Percentiles rank a stretch among this genome's conserved stretches.
Evolutionary conservation across 2,797 vertebrate species (phyloP).

Genomic region (Zalophus californianus): DNA sequence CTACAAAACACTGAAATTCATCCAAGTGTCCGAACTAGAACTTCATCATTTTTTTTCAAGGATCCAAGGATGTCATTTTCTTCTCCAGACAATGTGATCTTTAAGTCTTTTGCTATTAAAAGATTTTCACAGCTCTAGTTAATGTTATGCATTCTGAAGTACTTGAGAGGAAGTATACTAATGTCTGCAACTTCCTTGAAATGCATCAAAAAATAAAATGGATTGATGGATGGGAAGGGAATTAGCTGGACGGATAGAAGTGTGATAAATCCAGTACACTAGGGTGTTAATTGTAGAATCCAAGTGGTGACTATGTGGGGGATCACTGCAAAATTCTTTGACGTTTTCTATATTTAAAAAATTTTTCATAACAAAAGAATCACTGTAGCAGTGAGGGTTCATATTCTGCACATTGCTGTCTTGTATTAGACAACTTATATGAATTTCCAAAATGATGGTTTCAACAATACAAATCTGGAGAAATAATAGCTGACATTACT

Average conservation of each 20-base stretch:
- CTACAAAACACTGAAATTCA: constrained; percentile 94
- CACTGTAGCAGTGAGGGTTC: constrained; percentile 88
- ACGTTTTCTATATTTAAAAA: background rate
- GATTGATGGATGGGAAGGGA: background rate
- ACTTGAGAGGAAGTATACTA: background rate
- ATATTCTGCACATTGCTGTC: constrained; percentile 87
- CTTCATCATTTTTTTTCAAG: constrained; percentile 93
- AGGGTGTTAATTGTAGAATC: background rate
- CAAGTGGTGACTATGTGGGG: background rate
- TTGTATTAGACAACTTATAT: constrained; percentile 87
- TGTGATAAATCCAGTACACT: background rate
- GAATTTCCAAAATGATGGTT: constrained; percentile 87
- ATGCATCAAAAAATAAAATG: background rate
- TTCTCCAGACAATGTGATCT: constrained; percentile 81
- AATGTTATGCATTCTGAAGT: background rate
- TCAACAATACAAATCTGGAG: constrained; percentile 88
- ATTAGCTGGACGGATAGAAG: background rate
- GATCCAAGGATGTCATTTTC: constrained; percentile 87
- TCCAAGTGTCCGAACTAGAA: constrained; percentile 93
- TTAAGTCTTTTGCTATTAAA: constrained; percentile 92
- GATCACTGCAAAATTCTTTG: background rate
- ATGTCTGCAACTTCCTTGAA: constrained; percentile 31
- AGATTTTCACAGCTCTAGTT: constrained; percentile 87
- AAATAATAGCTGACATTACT: constrained; percentile 85
- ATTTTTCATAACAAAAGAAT: constrained; percentile 78